Evolutionary conservation across 2,888 invertebrate genomes (phyloP).

Genomic region (Aphodius sticticus): DNA sequence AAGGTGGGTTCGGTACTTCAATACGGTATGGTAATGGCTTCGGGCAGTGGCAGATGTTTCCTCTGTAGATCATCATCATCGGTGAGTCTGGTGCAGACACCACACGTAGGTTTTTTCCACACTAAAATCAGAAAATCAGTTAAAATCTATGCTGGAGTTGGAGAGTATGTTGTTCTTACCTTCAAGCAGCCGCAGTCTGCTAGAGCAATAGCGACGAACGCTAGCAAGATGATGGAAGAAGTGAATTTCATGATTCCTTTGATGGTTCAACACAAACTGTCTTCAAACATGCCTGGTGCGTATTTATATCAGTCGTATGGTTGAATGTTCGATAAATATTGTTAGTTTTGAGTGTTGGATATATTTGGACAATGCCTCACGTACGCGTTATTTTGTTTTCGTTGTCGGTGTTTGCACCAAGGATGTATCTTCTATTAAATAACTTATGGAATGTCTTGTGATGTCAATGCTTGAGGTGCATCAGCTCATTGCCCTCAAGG

Average conservation of each 20-base stretch:
- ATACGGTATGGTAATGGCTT: constrained; percentile 40
- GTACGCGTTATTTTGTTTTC: neutral
- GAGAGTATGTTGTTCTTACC: constrained; percentile 47
- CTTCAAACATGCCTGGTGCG: neutral
- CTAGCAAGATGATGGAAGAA: constrained; percentile 39
- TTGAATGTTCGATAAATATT: neutral
- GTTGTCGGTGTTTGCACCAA: neutral
- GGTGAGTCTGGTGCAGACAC: constrained; percentile 49
- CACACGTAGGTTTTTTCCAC: constrained; percentile 53
- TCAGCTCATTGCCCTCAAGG: neutral
- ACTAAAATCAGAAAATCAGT: constrained; percentile 47
- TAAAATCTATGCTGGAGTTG: neutral
- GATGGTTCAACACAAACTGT: neutral
- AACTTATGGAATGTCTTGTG: neutral
- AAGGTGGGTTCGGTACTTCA: constrained; percentile 36
- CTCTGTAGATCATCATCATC: constrained; percentile 52
- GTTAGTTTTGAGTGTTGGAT: neutral
- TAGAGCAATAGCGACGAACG: constrained; percentile 42
- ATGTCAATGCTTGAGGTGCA: neutral
- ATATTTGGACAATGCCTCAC: neutral
- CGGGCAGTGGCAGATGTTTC: constrained; percentile 42
- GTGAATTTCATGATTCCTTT: constrained; percentile 42
- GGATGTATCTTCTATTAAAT: neutral
- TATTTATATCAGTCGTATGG: neutral
- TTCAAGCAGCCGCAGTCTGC: constrained; percentile 56